phyloP scores from a whole-genome alignment of 2,797 vertebrate genomes.

The Simalia tracyae region DNA sequence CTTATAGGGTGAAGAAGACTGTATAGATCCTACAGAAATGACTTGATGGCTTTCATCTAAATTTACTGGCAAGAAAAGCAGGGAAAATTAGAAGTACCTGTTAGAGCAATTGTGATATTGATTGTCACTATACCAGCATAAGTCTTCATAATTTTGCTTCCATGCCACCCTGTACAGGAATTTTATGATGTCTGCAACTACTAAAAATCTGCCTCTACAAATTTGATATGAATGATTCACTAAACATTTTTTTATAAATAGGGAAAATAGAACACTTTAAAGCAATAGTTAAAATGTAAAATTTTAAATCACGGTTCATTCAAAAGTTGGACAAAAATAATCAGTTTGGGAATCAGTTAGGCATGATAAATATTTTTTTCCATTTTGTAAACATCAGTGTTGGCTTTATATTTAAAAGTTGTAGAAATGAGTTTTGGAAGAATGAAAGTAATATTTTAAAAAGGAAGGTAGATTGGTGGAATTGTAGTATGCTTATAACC shows the following conservation, averaged over 20 bases:
- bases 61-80: neutral
- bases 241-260: neutral
- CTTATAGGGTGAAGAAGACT: neutral
- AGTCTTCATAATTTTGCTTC: neutral
- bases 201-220: neutral
- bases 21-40: neutral
- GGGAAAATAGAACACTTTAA: neutral
- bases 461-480: neutral
- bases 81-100: neutral
- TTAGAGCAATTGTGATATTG: neutral
- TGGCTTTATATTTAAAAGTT: neutral
- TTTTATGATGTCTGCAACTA: neutral
- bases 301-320: neutral
- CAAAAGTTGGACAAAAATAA: neutral
- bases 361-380: neutral
- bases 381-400: neutral
- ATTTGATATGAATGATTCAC: neutral
- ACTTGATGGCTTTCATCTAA: neutral
- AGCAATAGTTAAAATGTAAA: neutral
- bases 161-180: neutral
- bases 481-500: neutral
- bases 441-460: neutral
- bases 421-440: neutral
- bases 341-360: neutral
- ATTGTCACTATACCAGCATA: neutral